Evolutionary conservation across 2,888 invertebrate species (phyloP), one percentile per base, ranked within the genome.

Genomic region (Eugnorisma glareosa): DNA sequence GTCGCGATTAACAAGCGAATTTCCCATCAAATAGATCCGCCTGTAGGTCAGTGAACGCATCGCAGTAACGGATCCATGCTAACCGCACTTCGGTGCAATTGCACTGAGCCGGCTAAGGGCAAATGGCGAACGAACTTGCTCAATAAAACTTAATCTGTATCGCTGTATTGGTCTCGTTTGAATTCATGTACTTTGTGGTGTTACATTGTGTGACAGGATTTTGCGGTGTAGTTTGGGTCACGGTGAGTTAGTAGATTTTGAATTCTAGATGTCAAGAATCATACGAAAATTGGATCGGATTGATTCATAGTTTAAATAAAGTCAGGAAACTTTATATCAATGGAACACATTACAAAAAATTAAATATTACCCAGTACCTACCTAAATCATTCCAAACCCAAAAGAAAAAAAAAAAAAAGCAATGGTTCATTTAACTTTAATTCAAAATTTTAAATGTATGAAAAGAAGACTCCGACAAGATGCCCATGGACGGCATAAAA

Each of bases 21-120:
- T 93, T 92, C 92, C 91, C 90, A 92, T 90, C 88, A 89, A 86
- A 89, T 87, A 89, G 84, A 89, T 91, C 91, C 91, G 91, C 81
- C 91, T 90, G 82, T 89, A 87, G 93, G 92, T 93, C 93, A 92
- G 82, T 91, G 93, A 92, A 91, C 93, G 90, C 86, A 82, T 82
- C 81, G 75, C 73, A 59, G 79, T 90, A 89, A 88, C 88, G 86
- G 88, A 84, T 85, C 82, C 79, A 82, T 40, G 79, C 70, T 77
- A 86, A 86, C 85, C 84, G 86, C 86, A 86, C 83, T 68, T 70
- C 67, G 76, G 74, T 80, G 83, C 86, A 84, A 74, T 84, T 80
- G 79, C 79, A 79, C 79, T 66, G 4, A 76, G 69, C 79, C 84
- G 18, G 57, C 81, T 88, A 89, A 84, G 88, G 88, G 89, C 80